Evolutionary conservation across 2,888 invertebrate genomes (phyloP).

Genomic region (Aspidapion aeneum): DNA sequence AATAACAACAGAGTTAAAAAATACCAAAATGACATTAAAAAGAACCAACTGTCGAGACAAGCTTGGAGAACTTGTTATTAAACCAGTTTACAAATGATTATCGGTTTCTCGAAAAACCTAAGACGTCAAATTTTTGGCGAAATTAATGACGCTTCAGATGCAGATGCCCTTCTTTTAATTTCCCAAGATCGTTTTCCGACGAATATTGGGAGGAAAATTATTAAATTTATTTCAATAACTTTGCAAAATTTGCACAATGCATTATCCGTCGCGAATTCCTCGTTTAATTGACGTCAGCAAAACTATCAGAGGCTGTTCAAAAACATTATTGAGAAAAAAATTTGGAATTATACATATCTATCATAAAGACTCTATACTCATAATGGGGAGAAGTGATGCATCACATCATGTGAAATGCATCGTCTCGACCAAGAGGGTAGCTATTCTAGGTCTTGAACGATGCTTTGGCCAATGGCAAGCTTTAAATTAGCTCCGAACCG

Average conservation of each 20-base stretch:
- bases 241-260: background rate
- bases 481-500: too few species aligned
- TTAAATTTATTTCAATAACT: background rate
- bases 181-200: conserved; percentile 9
- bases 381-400: too few species aligned
- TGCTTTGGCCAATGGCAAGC: too few species aligned
- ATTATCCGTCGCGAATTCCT: background rate
- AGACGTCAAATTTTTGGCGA: background rate
- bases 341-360: too few species aligned
- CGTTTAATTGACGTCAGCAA: background rate
- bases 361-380: too few species aligned
- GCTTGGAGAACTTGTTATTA: background rate
- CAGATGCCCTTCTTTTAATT: background rate
- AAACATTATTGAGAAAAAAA: too few species aligned
- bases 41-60: too few species aligned
- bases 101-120: background rate
- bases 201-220: conserved; percentile 11
- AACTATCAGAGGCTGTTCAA: background rate
- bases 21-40: too few species aligned
- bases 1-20: too few species aligned
- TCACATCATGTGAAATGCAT: too few species aligned
- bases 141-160: background rate
- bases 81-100: background rate
- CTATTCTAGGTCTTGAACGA: too few species aligned
- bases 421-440: too few species aligned